Base-by-base conservation (phyloP, 2,888 invertebrate species). In the Cheilosia vernalis region DNA sequence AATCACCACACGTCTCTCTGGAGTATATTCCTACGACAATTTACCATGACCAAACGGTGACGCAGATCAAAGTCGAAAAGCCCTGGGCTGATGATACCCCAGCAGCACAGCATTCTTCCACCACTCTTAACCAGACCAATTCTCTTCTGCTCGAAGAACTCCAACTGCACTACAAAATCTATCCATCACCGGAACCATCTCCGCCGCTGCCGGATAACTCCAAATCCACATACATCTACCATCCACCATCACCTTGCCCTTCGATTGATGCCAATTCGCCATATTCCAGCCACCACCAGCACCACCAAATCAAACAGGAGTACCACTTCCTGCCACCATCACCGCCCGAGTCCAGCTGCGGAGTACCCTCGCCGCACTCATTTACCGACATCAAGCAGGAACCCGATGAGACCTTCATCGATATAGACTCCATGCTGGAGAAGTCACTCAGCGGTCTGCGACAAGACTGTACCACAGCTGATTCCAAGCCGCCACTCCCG, bases 281-380 rank as follows among this genome's bases (percentile, higher is more conserved):
- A 37, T 72, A 66, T 15, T 55, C 66, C 70, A 70, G 33, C 24
- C 51, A 47, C 17, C 63, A 74, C 2, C 67, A 64, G 27, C 76
- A 67, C 2, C 67, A 69, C 19, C 73, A 82, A 91, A 93, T 88
- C 89, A 93, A 87, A 88, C 92, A 92, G 93, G 88, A 93, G 93
- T 88, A 92, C 88, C 90, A 90, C 89, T 92, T 93, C 90, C 93
- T 89, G 93, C 94, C 84, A 92, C 94, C 94, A 13, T 94, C 94
- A 67, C 93, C 94, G 13, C 94, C 94, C 66, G 95, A 93, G 88
- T 94, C 94, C 69, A 95, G 94, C 88, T 91, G 91, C 72, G 92
- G 92, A 88, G 91, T 91, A 9, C 92, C 93, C 66, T 93, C 95
- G 89, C 92, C 94, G 88, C 91, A 94, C 88, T 90, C 91, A 13